These are phyloP conservation scores for Formica exsecta DNA, from an alignment of 1,140 invertebrate genomes.

Conservation along the genomic window DNA sequence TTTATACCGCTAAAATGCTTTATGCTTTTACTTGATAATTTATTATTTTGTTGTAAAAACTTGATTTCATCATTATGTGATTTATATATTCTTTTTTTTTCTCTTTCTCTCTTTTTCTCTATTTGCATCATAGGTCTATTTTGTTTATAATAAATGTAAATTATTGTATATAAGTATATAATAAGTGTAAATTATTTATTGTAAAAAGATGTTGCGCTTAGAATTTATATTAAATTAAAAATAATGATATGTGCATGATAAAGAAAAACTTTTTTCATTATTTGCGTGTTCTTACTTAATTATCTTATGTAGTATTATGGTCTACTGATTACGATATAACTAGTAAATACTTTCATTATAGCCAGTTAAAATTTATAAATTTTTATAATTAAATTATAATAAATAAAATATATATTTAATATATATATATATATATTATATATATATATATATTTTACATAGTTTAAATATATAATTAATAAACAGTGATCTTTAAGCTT, in stretches of 20 bases:
- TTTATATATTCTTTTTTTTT: not conserved
- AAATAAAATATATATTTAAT: no score
- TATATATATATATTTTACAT: no score
- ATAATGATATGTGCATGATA: not conserved
- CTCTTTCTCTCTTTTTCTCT: not conserved
- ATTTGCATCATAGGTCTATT: not conserved
- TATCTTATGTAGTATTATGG: not conserved
- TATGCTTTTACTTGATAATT: not conserved
- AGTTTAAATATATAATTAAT: not conserved
- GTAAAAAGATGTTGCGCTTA: not conserved
- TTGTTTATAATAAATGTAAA: not conserved
- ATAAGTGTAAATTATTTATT: not conserved
- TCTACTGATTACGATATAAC: not conserved
- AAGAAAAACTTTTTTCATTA: constrained; percentile 6
- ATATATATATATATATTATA: no score
- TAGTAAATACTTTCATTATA: not conserved
- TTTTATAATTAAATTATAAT: not conserved
- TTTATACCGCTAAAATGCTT: not conserved
- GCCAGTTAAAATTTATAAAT: not conserved
- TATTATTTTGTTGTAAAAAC: no score
- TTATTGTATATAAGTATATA: not conserved
- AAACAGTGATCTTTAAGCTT: no score
- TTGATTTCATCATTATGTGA: not conserved
- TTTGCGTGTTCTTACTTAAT: not conserved
- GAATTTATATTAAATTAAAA: not conserved